phyloP scores from a whole-genome alignment of 2,113 vertebrate species.

The Paramisgurnus dabryanus region DNA sequence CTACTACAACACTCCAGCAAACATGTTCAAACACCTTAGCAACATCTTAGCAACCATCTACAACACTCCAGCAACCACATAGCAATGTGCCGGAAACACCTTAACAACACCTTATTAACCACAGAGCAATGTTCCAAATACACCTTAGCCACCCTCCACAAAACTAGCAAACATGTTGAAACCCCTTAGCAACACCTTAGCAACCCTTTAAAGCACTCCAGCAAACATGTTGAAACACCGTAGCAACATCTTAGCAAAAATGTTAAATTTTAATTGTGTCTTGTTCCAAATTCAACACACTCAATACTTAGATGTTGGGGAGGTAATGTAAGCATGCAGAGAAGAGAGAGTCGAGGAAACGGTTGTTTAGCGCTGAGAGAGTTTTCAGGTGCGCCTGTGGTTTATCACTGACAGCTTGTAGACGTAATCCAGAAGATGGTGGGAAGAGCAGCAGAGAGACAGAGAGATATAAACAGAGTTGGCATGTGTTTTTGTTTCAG shows the following conservation, averaged over 20 bases:
- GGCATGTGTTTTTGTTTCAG: constrained; percentile 50
- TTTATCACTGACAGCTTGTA: constrained; percentile 50
- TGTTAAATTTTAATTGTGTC: background rate
- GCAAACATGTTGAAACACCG: no score
- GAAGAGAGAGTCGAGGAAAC: background rate
- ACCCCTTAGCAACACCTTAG: background rate
- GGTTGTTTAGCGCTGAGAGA: constrained; percentile 25
- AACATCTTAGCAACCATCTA: no score
- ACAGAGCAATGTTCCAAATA: background rate
- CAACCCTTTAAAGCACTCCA: no score
- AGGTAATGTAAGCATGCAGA: constrained; percentile 3
- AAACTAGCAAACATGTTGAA: no score
- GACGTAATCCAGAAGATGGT: constrained; percentile 43
- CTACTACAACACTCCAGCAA: no score
- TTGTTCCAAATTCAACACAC: constrained; percentile 1
- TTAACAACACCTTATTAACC: background rate
- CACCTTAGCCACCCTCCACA: no score
- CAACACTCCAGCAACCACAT: no score
- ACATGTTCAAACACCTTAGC: no score
- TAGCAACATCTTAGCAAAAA: background rate
- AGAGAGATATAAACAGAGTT: constrained; percentile 53
- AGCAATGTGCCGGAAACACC: no score
- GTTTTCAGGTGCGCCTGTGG: constrained; percentile 42
- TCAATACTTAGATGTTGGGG: background rate
- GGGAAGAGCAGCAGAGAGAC: constrained; percentile 26